Evolutionary conservation across 2,797 vertebrate genomes (phyloP), one percentile per base, ranked within the genome.

Genomic region (Perodicticus potto): DNA sequence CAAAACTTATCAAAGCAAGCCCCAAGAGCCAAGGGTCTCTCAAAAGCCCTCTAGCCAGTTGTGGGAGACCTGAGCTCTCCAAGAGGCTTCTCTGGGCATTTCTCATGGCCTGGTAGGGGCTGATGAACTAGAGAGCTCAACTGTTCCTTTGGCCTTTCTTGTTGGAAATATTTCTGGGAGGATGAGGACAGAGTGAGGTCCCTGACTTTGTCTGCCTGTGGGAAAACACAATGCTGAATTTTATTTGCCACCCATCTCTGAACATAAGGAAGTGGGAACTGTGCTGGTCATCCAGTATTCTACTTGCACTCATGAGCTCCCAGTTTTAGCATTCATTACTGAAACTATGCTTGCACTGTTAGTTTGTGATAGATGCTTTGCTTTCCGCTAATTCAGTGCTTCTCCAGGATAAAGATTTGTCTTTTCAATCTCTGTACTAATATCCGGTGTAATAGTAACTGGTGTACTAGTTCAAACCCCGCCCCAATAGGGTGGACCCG

Each of bases 1-100:
- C 55, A 45, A 84, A 84, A 69, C 32, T 92, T 87, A 91, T 78
- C 89, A 82, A 95, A 91, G 89, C 80, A 27, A 84, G 16, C 14
- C 27, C 20, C 23, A 32, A 32, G 34, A 77, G 91, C 43, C 49
- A 4, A 23, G 55, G 22, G 37, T 45, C 40, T 67, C 55, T 37
- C 22, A 57, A 17, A 37, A 76, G 45, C 53, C 93, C 74, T 80
- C 27, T 14, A 29, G n/a, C 53, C 37, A 81, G 25, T 55, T 20
- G 80, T 73, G 12, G 59, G 87, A 69, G 72, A 88, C 74, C 77
- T 55, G 49, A 92, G 89, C 4, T 16, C 49, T 80, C 34, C 19
- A n/a, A 34, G 37, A 19, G 67, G 57, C 16, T 82, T 70, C 23
- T 25, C 80, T 49, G 10, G 49, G 5, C 1, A 1, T 34, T 89